These are phyloP conservation scores for Luperina nickerlii DNA, from an alignment of 2,888 invertebrate genomes.

Conservation along the genomic window DNA sequence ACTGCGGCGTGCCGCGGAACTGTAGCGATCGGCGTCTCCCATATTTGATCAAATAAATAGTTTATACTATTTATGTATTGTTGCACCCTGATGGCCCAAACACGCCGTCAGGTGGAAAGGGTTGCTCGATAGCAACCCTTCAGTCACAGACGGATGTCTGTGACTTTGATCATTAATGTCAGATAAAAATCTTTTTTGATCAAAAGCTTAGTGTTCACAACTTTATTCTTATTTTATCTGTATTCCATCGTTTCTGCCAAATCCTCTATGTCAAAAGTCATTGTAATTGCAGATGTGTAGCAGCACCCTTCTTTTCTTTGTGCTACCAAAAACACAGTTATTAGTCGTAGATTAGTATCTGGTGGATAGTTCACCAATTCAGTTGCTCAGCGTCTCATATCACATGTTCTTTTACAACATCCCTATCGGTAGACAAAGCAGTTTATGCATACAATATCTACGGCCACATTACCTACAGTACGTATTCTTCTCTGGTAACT, in stretches of 20 bases:
- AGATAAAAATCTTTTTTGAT: slow-evolving; percentile 5
- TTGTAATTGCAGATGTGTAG: background rate
- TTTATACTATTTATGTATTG: slow-evolving; percentile 47
- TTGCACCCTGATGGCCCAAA: slow-evolving; percentile 24
- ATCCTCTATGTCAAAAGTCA: background rate
- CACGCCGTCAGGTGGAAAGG: slow-evolving; percentile 29
- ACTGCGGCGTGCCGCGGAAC: slow-evolving; percentile 52
- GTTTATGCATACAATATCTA: background rate
- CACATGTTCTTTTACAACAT: background rate
- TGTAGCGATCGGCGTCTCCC: slow-evolving; percentile 23
- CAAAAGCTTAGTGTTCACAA: slow-evolving; percentile 33
- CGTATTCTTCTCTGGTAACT: slow-evolving; percentile 24
- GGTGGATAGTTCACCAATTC: background rate
- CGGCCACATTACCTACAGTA: background rate
- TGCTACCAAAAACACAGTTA: background rate
- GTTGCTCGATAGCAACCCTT: background rate
- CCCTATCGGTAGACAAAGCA: background rate
- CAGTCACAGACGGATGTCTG: background rate
- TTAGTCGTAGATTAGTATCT: no score
- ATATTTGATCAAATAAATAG: slow-evolving; percentile 59
- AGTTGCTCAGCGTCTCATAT: no score
- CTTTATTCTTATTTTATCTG: slow-evolving; percentile 3
- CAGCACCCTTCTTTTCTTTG: background rate
- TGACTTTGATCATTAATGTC: slow-evolving; percentile 42
- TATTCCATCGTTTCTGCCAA: slow-evolving; percentile 1